Conservation (phyloP, 1,140 invertebrate species). For the Pomacea maculata region DNA sequence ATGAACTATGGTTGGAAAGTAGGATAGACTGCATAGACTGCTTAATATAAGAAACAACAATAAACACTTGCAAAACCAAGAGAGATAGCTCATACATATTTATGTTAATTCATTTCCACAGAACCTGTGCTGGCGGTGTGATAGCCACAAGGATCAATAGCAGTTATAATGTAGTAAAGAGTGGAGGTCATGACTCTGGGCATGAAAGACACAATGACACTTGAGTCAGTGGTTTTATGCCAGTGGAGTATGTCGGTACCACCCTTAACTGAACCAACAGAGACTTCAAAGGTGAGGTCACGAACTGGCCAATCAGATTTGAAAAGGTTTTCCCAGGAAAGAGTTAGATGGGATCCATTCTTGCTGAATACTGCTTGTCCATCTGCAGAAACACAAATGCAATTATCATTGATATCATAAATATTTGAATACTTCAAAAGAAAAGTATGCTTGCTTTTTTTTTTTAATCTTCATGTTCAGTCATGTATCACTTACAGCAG, state of each 20-base stretch:
- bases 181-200: neutral
- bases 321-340: slow-evolving; percentile 32
- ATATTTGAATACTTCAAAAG: neutral
- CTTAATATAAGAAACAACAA: neutral
- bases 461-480: neutral
- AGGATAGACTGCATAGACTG: too few species aligned
- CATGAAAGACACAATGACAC: slow-evolving; percentile 24
- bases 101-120: neutral
- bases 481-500: neutral
- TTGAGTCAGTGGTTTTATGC: slow-evolving; percentile 25
- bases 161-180: neutral
- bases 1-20: neutral
- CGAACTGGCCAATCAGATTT: slow-evolving; percentile 1
- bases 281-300: slow-evolving; percentile 33
- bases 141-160: slow-evolving; percentile 11
- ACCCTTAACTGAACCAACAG: slow-evolving; percentile 24
- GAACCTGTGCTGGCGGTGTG: neutral
- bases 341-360: slow-evolving; percentile 7
- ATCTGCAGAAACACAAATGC: neutral
- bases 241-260: slow-evolving; percentile 36
- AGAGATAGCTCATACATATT: too few species aligned
- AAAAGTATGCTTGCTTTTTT: neutral
- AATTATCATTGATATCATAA: too few species aligned
- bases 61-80: neutral
- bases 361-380: neutral